Conservation (phyloP, 2,113 vertebrate genomes). For the Larimichthys crocea region DNA sequence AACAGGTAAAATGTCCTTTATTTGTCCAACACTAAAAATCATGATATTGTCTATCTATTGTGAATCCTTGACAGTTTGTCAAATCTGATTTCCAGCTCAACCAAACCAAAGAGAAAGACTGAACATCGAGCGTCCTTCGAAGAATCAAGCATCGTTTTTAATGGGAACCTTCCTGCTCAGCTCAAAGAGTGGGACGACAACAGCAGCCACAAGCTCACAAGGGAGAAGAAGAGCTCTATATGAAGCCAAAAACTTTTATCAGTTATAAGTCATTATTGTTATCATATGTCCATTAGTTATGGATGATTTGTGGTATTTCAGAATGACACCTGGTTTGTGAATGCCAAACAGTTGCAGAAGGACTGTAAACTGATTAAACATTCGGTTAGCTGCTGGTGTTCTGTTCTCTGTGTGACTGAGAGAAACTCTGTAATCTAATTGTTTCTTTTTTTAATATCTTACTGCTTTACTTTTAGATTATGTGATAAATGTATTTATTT, state of each 20-base stretch:
- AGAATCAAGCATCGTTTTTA: slow-evolving; percentile 33
- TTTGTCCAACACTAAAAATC: not conserved
- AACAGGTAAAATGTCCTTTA: slow-evolving; percentile 82
- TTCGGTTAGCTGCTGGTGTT: not conserved
- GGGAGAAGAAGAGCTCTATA: slow-evolving; percentile 53
- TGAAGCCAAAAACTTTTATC: slow-evolving; percentile 21
- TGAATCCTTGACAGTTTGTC: not conserved
- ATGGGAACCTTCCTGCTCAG: slow-evolving; percentile 22
- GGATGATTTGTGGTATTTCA: slow-evolving; percentile 1
- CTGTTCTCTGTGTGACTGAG: not conserved
- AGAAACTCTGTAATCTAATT: not conserved
- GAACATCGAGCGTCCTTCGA: slow-evolving; percentile 3
- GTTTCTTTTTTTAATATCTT: slow-evolving; percentile 13
- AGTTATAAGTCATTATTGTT: not conserved
- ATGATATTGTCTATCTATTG: not conserved
- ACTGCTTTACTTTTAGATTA: slow-evolving; percentile 17
- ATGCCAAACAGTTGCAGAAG: slow-evolving; percentile 1
- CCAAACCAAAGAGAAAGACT: slow-evolving; percentile 59
- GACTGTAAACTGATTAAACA: slow-evolving; percentile 3
- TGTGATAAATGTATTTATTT: slow-evolving; percentile 40
- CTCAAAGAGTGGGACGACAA: slow-evolving; percentile 35
- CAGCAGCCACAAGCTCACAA: slow-evolving; percentile 23
- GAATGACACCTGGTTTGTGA: not conserved
- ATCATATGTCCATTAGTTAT: not conserved
- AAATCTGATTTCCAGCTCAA: slow-evolving; percentile 53